These are phyloP conservation scores for Zaprionus camerounensis DNA, from an alignment of 1,140 invertebrate species.

Conservation along the genomic window DNA sequence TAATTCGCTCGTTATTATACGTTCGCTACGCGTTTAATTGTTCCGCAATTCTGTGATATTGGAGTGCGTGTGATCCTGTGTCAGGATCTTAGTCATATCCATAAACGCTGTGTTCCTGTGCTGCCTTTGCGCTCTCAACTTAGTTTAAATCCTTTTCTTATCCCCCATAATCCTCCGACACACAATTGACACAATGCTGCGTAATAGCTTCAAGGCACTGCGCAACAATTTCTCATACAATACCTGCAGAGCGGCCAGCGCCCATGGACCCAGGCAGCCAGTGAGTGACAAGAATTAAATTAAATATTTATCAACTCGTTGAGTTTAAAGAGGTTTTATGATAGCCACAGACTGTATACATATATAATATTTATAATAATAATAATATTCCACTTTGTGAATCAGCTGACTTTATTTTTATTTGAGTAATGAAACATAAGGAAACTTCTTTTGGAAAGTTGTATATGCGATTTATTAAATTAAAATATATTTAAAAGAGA, in stretches of 20 bases:
- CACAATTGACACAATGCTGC: conserved; percentile 59
- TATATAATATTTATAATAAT: not conserved
- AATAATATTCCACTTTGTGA: not conserved
- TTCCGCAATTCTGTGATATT: conserved; percentile 31
- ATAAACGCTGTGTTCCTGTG: not conserved
- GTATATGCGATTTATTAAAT: too few species aligned
- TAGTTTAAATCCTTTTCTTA: not conserved
- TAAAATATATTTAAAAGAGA: too few species aligned
- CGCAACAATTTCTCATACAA: conserved; percentile 57
- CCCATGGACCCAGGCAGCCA: conserved; percentile 67
- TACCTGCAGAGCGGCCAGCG: conserved; percentile 59
- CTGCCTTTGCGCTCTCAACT: not conserved
- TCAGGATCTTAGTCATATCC: conserved; percentile 13
- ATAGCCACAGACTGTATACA: not conserved
- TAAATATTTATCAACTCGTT: conserved; percentile 10
- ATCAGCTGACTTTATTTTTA: conserved; percentile 8
- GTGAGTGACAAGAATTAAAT: conserved; percentile 48
- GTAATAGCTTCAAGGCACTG: conserved; percentile 60
- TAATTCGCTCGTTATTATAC: not conserved
- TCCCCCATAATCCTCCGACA: not conserved
- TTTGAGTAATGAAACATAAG: not conserved
- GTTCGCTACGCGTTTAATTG: conserved; percentile 6
- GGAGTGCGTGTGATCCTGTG: conserved; percentile 17
- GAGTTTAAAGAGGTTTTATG: not conserved
- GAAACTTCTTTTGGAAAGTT: too few species aligned